Conservation (phyloP, 2,113 vertebrate genomes). For the Semicossyphus pulcher region DNA sequence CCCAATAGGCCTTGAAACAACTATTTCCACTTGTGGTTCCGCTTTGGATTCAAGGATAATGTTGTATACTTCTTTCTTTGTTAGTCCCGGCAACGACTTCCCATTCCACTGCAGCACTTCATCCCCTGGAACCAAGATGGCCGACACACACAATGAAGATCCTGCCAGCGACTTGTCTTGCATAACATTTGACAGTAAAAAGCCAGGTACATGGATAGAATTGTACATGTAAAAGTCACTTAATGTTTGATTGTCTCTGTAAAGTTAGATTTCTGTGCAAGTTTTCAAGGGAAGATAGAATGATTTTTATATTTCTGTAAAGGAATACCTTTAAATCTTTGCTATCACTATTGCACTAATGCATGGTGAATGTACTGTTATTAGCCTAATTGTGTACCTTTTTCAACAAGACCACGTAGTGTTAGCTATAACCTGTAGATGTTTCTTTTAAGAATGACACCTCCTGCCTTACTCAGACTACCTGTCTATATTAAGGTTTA, state of each 20-base stretch:
- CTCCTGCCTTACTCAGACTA: too few species aligned
- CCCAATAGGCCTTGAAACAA: conserved; percentile 99
- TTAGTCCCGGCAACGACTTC: conserved; percentile 96
- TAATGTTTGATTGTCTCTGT: too few species aligned
- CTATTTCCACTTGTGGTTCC: conserved; percentile 99
- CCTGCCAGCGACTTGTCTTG: too few species aligned
- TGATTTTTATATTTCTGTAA: too few species aligned
- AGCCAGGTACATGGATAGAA: neutral
- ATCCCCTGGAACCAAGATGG: conserved; percentile 86
- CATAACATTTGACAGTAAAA: neutral
- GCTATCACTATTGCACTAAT: too few species aligned
- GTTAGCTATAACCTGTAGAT: too few species aligned
- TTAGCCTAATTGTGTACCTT: neutral
- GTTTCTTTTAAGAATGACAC: too few species aligned
- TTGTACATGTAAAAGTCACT: neutral
- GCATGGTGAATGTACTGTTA: neutral
- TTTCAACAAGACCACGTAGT: neutral
- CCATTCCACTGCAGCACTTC: conserved; percentile 99
- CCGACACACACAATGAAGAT: neutral
- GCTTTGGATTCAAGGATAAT: conserved; percentile 99
- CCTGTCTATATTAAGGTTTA: too few species aligned
- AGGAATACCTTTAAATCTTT: too few species aligned
- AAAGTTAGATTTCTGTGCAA: too few species aligned
- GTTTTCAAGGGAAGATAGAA: too few species aligned
- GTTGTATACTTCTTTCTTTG: conserved; percentile 99